Conservation (phyloP, 35 echinoderm and acorn worm species). For the Nesometra sesokonis region DNA sequence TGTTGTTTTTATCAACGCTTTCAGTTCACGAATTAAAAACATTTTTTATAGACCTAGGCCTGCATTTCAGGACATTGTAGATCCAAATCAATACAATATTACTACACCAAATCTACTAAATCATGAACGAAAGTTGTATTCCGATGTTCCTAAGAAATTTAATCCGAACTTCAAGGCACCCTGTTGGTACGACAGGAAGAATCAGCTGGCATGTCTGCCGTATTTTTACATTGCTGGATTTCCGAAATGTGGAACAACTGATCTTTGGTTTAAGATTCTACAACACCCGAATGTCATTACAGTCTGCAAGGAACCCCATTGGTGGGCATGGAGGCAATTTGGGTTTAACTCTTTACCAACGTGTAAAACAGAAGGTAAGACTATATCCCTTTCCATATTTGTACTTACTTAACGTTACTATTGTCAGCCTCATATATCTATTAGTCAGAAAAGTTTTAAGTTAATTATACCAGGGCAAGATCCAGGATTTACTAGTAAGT, state of each 20-base stretch:
- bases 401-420: too few relatives aligned
- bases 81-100: too few relatives aligned
- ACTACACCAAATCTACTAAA: not conserved
- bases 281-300: slow-evolving; percentile 29
- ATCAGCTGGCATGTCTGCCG: slow-evolving; percentile 18
- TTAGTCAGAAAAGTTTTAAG: too few relatives aligned
- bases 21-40: too few relatives aligned
- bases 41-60: too few relatives aligned
- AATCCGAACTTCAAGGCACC: slow-evolving; percentile 20
- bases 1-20: too few relatives aligned
- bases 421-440: too few relatives aligned
- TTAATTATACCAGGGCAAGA: too few relatives aligned
- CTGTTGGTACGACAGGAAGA: slow-evolving; percentile 19
- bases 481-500: too few relatives aligned
- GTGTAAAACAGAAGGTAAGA: slow-evolving; percentile 8
- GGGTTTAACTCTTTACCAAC: slow-evolving; percentile 6
- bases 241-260: slow-evolving; percentile 48
- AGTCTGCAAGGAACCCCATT: slow-evolving; percentile 50
- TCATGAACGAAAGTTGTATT: slow-evolving; percentile 4
- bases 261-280: slow-evolving; percentile 40
- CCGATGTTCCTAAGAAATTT: slow-evolving; percentile 21
- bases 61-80: too few relatives aligned
- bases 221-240: slow-evolving; percentile 57
- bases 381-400: too few relatives aligned
- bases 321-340: slow-evolving; percentile 47